phyloP scores from a whole-genome alignment of 2,797 vertebrate species.

The Scomberomorus guttatus region DNA sequence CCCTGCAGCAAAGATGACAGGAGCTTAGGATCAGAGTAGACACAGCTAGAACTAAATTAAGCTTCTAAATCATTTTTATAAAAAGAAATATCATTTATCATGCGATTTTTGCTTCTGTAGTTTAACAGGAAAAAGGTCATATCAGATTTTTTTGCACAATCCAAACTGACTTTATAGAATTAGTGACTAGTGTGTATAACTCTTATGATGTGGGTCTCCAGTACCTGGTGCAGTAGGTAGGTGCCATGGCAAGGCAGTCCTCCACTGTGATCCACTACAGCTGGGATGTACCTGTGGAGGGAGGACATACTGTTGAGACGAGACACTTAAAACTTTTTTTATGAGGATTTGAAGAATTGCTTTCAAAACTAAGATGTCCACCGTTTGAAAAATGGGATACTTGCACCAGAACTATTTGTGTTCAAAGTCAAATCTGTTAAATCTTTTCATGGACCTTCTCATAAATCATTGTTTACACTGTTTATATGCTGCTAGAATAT shows the following conservation, averaged over 20 bases:
- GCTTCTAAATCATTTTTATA: neutral
- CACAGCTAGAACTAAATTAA: constrained; percentile 11
- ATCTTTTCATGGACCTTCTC: neutral
- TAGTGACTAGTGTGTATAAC: accelerated
- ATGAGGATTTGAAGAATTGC: neutral
- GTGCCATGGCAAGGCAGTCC: constrained; percentile 96
- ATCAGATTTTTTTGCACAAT: neutral
- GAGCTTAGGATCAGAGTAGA: constrained; percentile 30
- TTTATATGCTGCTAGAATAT: neutral
- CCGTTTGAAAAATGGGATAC: neutral
- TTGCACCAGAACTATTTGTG: neutral
- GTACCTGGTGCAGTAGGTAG: constrained; percentile 97
- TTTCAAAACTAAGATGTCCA: neutral
- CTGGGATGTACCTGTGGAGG: constrained; percentile 93
- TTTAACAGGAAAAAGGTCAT: neutral
- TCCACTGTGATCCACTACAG: constrained; percentile 96
- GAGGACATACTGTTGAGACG: neutral
- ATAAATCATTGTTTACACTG: neutral
- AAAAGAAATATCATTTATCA: neutral
- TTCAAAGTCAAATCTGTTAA: neutral
- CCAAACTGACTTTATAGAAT: neutral
- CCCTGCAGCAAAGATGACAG: constrained; percentile 84
- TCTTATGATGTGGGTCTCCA: neutral
- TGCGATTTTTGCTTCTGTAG: neutral
- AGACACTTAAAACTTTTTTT: neutral